These are phyloP conservation scores for Glaucopsyche alexis DNA, from an alignment of 2,888 invertebrate genomes.

Conservation along the genomic window DNA sequence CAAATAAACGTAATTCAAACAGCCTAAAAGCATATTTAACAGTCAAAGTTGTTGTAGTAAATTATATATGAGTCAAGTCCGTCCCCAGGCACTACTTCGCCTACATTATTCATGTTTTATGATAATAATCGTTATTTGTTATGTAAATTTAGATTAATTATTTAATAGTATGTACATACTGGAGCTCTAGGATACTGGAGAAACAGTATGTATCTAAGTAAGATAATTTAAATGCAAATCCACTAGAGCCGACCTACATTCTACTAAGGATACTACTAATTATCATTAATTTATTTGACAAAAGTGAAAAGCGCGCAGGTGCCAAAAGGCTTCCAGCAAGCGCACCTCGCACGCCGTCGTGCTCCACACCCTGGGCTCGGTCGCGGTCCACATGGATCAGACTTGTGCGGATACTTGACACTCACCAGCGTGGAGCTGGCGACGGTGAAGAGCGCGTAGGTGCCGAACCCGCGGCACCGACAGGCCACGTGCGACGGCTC, in stretches of 20 bases:
- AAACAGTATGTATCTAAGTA: not conserved
- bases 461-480: too few relatives aligned
- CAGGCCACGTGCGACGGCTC: too few relatives aligned
- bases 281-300: too few relatives aligned
- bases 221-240: not conserved
- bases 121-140: constrained; percentile 22
- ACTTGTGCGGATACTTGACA: too few relatives aligned
- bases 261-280: not conserved
- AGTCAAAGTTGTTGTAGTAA: constrained; percentile 6
- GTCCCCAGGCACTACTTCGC: not conserved
- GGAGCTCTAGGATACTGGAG: not conserved
- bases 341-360: too few relatives aligned
- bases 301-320: too few relatives aligned
- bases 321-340: too few relatives aligned
- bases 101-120: constrained; percentile 8
- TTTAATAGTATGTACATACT: not conserved
- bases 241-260: not conserved
- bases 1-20: constrained; percentile 14
- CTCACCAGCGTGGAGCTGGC: too few relatives aligned
- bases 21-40: constrained; percentile 13
- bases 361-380: too few relatives aligned
- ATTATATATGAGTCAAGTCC: constrained; percentile 1
- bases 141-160: constrained; percentile 3
- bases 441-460: too few relatives aligned
- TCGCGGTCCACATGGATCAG: too few relatives aligned